Percentiles rank a stretch among this genome's conserved stretches.
phyloP scores from a whole-genome alignment of 23 tunicate species.

The Styela clava region DNA sequence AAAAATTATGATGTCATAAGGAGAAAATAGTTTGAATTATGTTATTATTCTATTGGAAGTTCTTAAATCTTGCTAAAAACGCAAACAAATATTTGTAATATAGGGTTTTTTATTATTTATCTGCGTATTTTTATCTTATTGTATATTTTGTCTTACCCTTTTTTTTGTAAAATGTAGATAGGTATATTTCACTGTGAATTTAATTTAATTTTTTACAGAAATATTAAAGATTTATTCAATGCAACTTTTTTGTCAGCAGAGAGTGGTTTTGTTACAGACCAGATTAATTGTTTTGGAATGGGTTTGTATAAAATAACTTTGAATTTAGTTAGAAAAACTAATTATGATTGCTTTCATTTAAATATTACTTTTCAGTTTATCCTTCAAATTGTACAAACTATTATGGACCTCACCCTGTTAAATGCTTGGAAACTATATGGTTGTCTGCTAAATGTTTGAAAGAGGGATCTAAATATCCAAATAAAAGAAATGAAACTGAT shows the following conservation, averaged over 20 bases:
- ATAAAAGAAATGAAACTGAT: not conserved
- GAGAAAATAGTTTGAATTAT: too few relatives aligned
- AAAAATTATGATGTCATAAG: too few relatives aligned
- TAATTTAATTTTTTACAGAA: not conserved
- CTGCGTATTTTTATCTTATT: too few relatives aligned
- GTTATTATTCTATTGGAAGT: too few relatives aligned
- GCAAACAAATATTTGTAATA: too few relatives aligned
- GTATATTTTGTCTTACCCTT: not conserved
- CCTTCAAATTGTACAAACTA: not conserved
- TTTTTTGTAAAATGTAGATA: too few relatives aligned
- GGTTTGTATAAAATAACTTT: not conserved
- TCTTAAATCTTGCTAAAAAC: too few relatives aligned
- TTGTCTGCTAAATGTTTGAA: constrained; percentile 5
- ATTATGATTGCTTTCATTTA: not conserved
- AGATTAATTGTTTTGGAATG: constrained; percentile 28
- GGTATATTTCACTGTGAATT: too few relatives aligned
- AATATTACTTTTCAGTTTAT: not conserved
- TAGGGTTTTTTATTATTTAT: too few relatives aligned
- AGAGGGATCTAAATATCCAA: constrained; percentile 14
- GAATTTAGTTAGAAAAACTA: not conserved
- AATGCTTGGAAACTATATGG: constrained; percentile 22
- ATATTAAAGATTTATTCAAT: constrained; percentile 12
- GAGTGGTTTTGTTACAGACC: constrained; percentile 8
- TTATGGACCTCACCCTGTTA: not conserved
- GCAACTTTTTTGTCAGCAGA: constrained; percentile 16